Percentiles rank a stretch among this genome's conserved stretches.
Conservation (phyloP, 1,140 invertebrate genomes). For the Drosophila seguyi region DNA sequence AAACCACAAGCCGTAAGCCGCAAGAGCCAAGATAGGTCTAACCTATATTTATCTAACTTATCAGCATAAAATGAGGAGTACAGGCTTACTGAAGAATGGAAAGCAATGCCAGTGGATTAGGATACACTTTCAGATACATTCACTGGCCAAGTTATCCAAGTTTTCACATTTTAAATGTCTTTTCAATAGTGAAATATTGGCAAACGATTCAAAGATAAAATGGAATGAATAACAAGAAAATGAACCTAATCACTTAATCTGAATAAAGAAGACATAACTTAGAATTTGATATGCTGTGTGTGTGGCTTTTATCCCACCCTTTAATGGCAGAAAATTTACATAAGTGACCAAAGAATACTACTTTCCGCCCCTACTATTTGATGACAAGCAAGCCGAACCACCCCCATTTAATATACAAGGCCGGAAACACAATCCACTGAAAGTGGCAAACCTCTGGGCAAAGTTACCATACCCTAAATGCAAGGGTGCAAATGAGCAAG, state of each 20-base stretch:
- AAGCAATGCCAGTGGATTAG: not conserved
- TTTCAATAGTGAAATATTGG: not conserved
- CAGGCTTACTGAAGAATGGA: conserved; percentile 23
- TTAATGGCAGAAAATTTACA: conserved; percentile 25
- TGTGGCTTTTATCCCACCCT: conserved; percentile 13
- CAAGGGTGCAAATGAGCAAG: conserved; percentile 41
- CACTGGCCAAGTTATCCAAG: not conserved
- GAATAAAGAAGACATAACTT: conserved; percentile 6
- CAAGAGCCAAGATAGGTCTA: conserved; percentile 33
- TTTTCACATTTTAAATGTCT: not conserved
- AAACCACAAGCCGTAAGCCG: conserved; percentile 39
- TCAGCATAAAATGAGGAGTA: conserved; percentile 35
- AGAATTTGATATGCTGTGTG: conserved; percentile 4
- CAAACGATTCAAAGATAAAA: not conserved
- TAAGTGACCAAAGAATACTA: conserved; percentile 23
- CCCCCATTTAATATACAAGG: conserved; percentile 4
- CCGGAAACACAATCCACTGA: conserved; percentile 21
- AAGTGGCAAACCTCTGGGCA: conserved; percentile 23
- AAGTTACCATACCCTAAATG: conserved; percentile 27
- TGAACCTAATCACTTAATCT: not conserved
- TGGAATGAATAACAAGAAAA: not conserved
- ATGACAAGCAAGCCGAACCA: not conserved
- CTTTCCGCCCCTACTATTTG: conserved; percentile 23
- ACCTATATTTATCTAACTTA: conserved; percentile 37
- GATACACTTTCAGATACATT: conserved; percentile 7